Evolutionary conservation across 2,797 vertebrate species (phyloP), one percentile per base, ranked within the genome.

Genomic region (Sebastes vulpes): DNA sequence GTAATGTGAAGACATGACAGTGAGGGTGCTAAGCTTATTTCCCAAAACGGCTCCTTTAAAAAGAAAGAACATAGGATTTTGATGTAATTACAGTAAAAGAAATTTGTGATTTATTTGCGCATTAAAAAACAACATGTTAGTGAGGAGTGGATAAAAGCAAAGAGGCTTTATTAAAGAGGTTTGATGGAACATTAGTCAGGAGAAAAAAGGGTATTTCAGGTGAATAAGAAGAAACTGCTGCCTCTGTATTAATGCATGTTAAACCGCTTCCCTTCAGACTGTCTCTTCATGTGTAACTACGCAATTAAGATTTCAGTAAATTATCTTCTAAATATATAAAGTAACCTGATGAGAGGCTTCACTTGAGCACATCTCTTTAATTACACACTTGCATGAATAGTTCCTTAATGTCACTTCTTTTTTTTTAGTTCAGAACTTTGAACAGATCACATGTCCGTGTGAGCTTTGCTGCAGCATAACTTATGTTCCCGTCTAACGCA

Each of bases 311-410:
- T 72, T 65, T 74, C 35, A 35, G 66, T 28, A 78, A 89, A 79
- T 77, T 2, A 56, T 64, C 57, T 10, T 48, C 12, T 64, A 61
- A 75, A 61, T 73, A 32, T 78, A 65, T 65, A 35, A 75, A 58
- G 72, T 8, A 79, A 81, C 61, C 66, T 67, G 71, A 86, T 58
- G 82, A 81, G 77, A 65, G 64, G 75, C 67, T 58, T 72, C 46
- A 57, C 81, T 60, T 20, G 32, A 66, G 42, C 29, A 25, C 56
- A 64, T 80, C 56, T 75, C 42, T 83, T 70, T 83, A 82, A 90
- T 87, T 81, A 78, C 72, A 78, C 2, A 28, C 72, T 69, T 66
- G 64, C 46, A 76, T 66, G 57, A 85, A 82, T 80, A 77, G 65
- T 66, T 80, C 38, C 66, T 66, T 67, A 74, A 67, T 60, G 65